Evolutionary conservation across 2,113 vertebrate species (phyloP).

Genomic region (Crotophaga sulcirostris): DNA sequence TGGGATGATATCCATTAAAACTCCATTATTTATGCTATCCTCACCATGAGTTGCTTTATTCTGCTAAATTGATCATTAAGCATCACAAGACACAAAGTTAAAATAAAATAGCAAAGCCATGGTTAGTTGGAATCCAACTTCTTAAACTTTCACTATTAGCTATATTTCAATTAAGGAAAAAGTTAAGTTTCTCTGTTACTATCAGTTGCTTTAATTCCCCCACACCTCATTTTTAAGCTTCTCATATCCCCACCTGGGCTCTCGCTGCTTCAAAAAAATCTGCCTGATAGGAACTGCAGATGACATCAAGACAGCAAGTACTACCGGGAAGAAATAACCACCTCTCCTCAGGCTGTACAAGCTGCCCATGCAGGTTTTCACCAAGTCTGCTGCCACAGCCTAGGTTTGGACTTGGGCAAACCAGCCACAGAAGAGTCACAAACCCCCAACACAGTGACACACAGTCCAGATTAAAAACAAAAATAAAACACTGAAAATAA

Average conservation of each 20-base stretch:
- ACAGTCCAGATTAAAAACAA: not conserved
- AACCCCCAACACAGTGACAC: not conserved
- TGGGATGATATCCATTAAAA: not conserved
- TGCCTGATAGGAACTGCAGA: not conserved
- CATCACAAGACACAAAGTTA: not conserved
- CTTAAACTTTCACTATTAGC: not conserved
- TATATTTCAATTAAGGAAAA: not conserved
- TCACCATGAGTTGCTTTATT: not conserved
- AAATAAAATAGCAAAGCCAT: not conserved
- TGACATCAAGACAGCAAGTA: not conserved
- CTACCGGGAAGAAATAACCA: not conserved
- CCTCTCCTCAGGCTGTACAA: not conserved
- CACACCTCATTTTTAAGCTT: not conserved
- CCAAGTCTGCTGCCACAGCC: not conserved
- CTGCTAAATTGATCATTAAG: not conserved
- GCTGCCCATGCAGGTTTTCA: not conserved
- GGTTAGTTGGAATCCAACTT: not conserved
- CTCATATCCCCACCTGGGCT: not conserved
- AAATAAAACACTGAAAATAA: not conserved
- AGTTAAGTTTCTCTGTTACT: not conserved
- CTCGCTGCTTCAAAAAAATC: not conserved
- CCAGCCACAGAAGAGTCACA: not conserved
- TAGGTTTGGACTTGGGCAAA: accelerated
- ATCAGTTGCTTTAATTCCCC: not conserved
- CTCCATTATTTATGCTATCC: not conserved